Base-by-base conservation (phyloP, 2,888 invertebrate genomes). In the Drosophila kokeensis region DNA sequence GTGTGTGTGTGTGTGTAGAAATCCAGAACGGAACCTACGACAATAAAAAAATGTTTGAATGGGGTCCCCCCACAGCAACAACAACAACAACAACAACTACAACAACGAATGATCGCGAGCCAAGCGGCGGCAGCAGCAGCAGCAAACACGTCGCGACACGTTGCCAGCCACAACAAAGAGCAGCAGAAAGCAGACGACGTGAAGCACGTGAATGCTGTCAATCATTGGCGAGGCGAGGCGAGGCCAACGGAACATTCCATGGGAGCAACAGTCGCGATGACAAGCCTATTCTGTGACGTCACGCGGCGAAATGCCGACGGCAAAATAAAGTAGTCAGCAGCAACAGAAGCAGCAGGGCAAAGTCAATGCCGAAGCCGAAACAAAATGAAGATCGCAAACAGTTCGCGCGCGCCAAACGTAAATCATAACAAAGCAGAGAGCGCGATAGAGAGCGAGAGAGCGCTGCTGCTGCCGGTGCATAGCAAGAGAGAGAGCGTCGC, bases 191-290 rank as follows among this genome's bases (percentile, higher is more conserved):
- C 36, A 55, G 57, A 68, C 86, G 90, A 83, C 71, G 86, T 82
- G 89, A 67, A 86, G 87, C 87, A 90, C 87, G 87, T 90, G 87
- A 90, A 81, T 83, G 90, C 87, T 89, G 89, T 87, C 87, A 87
- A 87, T 87, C 87, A 87, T 65, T 71, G 70, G 81, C 78, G 65
- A 54, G 54, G 65, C 60, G 63, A 57, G 69, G 69, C 29, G 40
- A 40, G 38, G 34, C 7, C 69, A 60, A 67, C 66, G n/a, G 34
- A 73, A 69, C 81, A 86, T 83, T 89, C 81, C 89, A 81, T 53
- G 78, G 66, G 63, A 72, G 76, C 77, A 67, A 63, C 62, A 59
- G 15, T 60, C 54, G 30, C 65, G 53, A 69, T 73, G 77, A 69
- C 76, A 73, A 66, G 69, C 48, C 36, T n/a, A 63, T 68, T 73